Conservation (phyloP, 2,888 invertebrate species). For the Coremacera marginata region DNA sequence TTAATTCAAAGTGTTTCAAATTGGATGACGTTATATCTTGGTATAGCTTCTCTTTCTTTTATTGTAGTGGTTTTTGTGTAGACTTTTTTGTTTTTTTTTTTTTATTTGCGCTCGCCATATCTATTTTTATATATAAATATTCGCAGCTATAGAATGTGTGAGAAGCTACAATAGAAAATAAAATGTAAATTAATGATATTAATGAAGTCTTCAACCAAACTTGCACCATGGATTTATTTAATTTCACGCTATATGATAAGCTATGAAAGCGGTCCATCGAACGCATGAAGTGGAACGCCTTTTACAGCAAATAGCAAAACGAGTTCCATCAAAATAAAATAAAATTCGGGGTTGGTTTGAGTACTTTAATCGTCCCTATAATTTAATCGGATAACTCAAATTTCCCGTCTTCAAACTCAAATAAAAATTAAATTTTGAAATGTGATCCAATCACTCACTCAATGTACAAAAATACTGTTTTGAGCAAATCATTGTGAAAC, state of each 20-base stretch:
- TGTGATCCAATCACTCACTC: too few relatives aligned
- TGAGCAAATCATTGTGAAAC: too few relatives aligned
- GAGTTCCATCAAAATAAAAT: too few relatives aligned
- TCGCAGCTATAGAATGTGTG: not conserved
- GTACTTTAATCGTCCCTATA: too few relatives aligned
- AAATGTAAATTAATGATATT: not conserved
- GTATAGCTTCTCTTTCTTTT: not conserved
- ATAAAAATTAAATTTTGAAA: too few relatives aligned
- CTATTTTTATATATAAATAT: not conserved
- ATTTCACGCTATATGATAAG: conserved; percentile 58
- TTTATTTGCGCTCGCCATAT: not conserved
- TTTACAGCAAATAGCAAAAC: too few relatives aligned
- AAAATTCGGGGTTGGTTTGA: too few relatives aligned
- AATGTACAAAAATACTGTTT: too few relatives aligned
- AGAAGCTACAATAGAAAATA: not conserved
- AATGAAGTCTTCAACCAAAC: conserved; percentile 59
- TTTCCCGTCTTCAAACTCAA: not conserved
- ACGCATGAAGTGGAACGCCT: too few relatives aligned
- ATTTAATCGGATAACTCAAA: not conserved
- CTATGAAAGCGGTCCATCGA: too few relatives aligned
- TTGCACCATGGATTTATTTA: conserved; percentile 60
- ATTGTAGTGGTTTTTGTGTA: not conserved
- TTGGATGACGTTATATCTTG: not conserved
- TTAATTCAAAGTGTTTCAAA: conserved; percentile 17
- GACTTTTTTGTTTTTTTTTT: not conserved